Base-by-base conservation (phyloP, 2,888 invertebrate species). In the Macaria liturata region DNA sequence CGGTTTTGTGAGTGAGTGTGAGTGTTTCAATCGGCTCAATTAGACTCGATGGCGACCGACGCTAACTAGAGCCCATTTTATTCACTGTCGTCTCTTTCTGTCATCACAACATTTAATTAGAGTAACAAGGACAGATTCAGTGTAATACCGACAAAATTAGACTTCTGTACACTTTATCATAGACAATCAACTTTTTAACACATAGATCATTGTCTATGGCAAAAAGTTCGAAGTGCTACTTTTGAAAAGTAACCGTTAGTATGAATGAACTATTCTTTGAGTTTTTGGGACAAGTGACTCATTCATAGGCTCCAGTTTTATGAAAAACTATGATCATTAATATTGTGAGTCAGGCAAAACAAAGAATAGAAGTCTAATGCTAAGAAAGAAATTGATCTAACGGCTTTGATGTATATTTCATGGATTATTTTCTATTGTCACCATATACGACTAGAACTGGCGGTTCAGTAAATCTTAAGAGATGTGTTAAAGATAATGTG, bases 241-340 rank as follows among this genome's bases (percentile, higher is more conserved):
- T 54, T 49, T 37, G 49, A 40, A n/a, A 43, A 46, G 47, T 48
- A 43, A 50, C 59, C 59, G 59, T 59, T 59, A 54, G 34, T 49
- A 49, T 49, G 7, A 49, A 57, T 50, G 34, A 37, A 37, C 34
- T 7, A 37, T 37, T 4, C 7, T 37, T 6, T 37, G 34, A 7
- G 34, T 37, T 37, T 37, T 37, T 49, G 39, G 49, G 39, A 37
- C 9, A 8, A 45, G 42, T 49, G 42, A 49, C 46, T 54, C 37
- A 54, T 57, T 56, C 42, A 46, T 30, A 20, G 32, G 20, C 46
- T 59, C n/a, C 46, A 47, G 50, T 50, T 45, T 45, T 30, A 45
- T 51, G 45, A n/a, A 40, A 4, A 4, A 20, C 5, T 45, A 8
- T 1, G 6, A 9, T 34, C 44, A 51, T 39, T 45, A 44, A 37